Evolutionary conservation across 1,140 invertebrate species (phyloP).

Genomic region (Drosophila micromelanica): DNA sequence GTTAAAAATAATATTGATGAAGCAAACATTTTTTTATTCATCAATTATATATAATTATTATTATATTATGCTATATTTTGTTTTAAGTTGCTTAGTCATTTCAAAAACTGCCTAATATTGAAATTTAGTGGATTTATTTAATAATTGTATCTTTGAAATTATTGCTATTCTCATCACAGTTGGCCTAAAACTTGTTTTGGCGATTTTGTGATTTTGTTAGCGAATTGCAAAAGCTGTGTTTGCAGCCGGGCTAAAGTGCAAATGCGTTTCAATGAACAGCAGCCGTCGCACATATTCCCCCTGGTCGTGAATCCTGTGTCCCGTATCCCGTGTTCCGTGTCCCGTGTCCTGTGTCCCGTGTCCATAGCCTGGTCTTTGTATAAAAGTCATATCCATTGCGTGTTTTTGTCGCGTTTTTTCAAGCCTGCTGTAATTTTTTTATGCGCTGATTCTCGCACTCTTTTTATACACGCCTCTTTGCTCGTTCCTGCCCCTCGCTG

Average conservation of each 20-base stretch:
- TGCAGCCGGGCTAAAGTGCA: slow-evolving; percentile 40
- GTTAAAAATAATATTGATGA: too few relatives aligned
- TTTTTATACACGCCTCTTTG: slow-evolving; percentile 2
- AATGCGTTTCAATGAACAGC: slow-evolving; percentile 72
- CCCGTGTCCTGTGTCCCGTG: slow-evolving; percentile 17
- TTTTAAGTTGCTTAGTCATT: neutral
- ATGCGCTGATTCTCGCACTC: slow-evolving; percentile 46
- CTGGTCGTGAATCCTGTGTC: slow-evolving; percentile 9
- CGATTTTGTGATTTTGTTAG: neutral
- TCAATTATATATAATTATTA: neutral
- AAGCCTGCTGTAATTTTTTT: slow-evolving; percentile 78
- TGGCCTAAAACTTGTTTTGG: neutral
- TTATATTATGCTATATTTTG: neutral
- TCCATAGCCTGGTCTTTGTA: slow-evolving; percentile 55
- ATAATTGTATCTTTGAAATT: too few relatives aligned
- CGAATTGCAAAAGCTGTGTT: slow-evolving; percentile 22
- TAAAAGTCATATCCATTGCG: slow-evolving; percentile 82
- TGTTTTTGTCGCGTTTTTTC: slow-evolving; percentile 81
- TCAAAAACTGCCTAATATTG: neutral
- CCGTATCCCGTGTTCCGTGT: neutral
- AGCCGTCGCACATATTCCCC: slow-evolving; percentile 2
- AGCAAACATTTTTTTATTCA: neutral
- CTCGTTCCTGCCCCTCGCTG: neutral
- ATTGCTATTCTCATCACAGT: too few relatives aligned
- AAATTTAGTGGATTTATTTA: too few relatives aligned